phyloP scores from a whole-genome alignment of 2,113 vertebrate species.

The Anhinga anhinga region DNA sequence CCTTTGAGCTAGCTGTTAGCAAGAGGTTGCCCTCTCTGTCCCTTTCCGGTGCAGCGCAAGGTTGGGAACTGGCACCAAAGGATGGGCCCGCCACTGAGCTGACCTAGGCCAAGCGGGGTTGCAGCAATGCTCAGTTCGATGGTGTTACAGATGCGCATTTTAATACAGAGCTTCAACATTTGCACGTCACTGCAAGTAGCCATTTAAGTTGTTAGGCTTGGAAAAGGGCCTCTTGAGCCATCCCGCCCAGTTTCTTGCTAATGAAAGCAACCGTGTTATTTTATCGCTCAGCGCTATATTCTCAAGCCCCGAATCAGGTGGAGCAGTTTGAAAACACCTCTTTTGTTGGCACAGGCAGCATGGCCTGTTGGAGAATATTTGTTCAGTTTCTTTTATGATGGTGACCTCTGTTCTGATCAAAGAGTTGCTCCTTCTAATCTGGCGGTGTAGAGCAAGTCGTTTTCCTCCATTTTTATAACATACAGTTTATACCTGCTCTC shows the following conservation, averaged over 20 bases:
- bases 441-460: neutral
- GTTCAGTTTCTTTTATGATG: neutral
- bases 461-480: neutral
- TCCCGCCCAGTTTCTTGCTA: neutral
- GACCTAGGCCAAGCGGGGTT: neutral
- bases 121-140: fast-evolving
- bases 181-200: neutral
- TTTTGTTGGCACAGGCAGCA: neutral
- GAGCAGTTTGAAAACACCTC: neutral
- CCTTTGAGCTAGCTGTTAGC: neutral
- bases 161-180: fast-evolving
- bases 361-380: neutral
- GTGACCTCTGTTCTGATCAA: conserved; percentile 1
- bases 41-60: fast-evolving
- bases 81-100: fast-evolving
- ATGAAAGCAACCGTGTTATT: neutral
- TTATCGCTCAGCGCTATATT: fast-evolving
- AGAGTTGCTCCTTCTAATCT: neutral
- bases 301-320: neutral
- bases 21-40: neutral
- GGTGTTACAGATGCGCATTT: neutral
- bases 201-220: neutral
- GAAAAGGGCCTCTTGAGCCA: neutral
- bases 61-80: fast-evolving
- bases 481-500: neutral